Base-by-base conservation (phyloP, 2,888 invertebrate species). In the Macropis europaea region DNA sequence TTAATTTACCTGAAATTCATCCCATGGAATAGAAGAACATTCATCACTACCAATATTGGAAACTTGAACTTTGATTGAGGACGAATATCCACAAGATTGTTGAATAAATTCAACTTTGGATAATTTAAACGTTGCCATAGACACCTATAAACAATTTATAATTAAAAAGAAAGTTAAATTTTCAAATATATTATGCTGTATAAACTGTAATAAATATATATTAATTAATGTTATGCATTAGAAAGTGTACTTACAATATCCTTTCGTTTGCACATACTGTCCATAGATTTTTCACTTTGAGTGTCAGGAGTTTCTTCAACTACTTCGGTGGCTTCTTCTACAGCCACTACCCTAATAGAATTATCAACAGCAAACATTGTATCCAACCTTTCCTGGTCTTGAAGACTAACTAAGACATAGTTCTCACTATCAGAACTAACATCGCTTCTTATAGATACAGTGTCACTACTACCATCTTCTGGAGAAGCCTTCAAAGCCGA, bases 1-100 rank as follows among this genome's bases (percentile, higher is more conserved):
- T 64, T 30, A 34, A 42, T 86, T 90, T 90, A 96, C 96, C 95
- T 98, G 97, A 91, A 98, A 95, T 90, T 97, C 97, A 87, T 97
- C 97, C 95, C 97, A 97, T 0, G 96, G 96, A 87, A 98, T 96
- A 40, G 96, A 94, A 38, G 94, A 93, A 86, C 96, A 97, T 90
- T 98, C 97, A 83, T 96, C 95, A 54, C 94, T 94, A 26, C 92
- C 92, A 4, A 98, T 90, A 76, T 95, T 92, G 6, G 94, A 92
- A 34, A 95, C 92, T 90, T 95, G 94, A 43, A 95, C 86, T 86
- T 94, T 94, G 40, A 95, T 91, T 0, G 92, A 91, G 0, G 95
- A 94, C 32, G 92, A 91, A 74, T 93, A 92, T 1, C 94, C 95
- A 62, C 91, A 90, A 7, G 94, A 94, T 88, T 96, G 94, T 75